Evolutionary conservation across 2,113 vertebrate species (phyloP).

Genomic region (Empidonax traillii): DNA sequence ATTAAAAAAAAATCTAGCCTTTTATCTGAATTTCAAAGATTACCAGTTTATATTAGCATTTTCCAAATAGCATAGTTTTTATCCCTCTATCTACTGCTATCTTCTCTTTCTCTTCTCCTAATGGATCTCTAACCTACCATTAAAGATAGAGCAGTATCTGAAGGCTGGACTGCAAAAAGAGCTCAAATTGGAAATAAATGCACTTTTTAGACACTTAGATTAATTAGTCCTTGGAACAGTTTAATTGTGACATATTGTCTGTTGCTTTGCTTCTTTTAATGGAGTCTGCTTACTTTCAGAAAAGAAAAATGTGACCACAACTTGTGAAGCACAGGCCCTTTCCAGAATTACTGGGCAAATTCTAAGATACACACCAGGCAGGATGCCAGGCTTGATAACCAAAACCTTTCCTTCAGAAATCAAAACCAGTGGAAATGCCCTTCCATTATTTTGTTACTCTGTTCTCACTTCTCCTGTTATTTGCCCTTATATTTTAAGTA

Average conservation of each 20-base stretch:
- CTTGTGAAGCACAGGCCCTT: background rate
- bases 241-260: constrained; percentile 15
- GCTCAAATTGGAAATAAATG: background rate
- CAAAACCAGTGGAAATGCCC: background rate
- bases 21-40: constrained; percentile 12
- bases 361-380: background rate
- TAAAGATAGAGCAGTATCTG: background rate
- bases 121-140: background rate
- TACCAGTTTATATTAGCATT: background rate
- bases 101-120: background rate
- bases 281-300: background rate
- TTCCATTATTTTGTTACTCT: background rate
- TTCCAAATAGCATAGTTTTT: background rate
- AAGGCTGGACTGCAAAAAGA: background rate
- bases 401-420: background rate
- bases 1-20: background rate
- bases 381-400: background rate
- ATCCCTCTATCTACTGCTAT: background rate
- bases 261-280: background rate
- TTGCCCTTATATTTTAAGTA: background rate
- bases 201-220: background rate
- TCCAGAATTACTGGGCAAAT: background rate
- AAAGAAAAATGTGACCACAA: background rate
- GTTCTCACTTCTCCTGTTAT: background rate
- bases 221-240: background rate